A percentile compares a stretch with the other conserved stretches of the same genome.
phyloP scores from a whole-genome alignment of 2,888 invertebrate genomes.

The Cheilosia vernalis region DNA sequence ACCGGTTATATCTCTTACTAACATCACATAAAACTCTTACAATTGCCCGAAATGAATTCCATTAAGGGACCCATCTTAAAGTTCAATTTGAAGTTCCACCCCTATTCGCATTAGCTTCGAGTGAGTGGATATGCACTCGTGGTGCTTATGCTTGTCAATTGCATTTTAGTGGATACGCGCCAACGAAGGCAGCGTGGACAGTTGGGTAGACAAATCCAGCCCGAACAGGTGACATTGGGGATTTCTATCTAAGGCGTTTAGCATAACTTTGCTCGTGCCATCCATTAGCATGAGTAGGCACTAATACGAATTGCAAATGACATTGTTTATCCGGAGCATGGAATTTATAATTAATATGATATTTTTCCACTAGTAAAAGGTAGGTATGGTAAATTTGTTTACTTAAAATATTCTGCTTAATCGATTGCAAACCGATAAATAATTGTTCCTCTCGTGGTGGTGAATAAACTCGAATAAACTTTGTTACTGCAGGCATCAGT shows the following conservation, averaged over 20 bases:
- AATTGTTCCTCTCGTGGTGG: neutral
- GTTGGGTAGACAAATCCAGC: neutral
- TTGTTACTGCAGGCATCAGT: neutral
- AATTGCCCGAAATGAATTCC: neutral
- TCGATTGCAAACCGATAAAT: neutral
- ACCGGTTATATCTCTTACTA: neutral
- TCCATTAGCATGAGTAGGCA: conserved; percentile 1
- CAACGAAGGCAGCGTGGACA: neutral
- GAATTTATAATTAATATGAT: neutral
- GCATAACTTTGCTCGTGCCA: neutral
- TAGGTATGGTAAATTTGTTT: neutral
- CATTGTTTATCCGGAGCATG: neutral
- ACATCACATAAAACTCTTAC: neutral
- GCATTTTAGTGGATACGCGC: neutral
- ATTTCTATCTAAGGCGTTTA: neutral
- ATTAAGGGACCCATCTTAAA: neutral
- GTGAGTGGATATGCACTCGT: neutral
- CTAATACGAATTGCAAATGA: conserved; percentile 2
- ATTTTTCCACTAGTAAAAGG: neutral
- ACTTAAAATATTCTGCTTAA: neutral
- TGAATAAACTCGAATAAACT: neutral
- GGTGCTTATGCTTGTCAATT: neutral
- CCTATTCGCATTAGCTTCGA: neutral
- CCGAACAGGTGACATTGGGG: neutral
- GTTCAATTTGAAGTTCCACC: neutral